These are phyloP conservation scores for Macrotrachela quadricornifera DNA, from an alignment of 1,140 invertebrate genomes.

Conservation along the genomic window DNA sequence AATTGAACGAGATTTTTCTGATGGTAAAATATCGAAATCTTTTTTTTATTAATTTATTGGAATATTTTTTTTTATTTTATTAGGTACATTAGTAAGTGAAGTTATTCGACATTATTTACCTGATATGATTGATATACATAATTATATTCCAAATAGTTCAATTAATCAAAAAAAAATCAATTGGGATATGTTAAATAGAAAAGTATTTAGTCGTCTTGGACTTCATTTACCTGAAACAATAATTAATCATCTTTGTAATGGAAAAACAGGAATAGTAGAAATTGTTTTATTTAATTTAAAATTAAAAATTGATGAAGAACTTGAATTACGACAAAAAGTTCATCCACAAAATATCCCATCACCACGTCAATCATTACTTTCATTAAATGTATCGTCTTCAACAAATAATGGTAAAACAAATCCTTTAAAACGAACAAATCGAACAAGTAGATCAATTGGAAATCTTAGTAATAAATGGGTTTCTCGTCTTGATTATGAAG, in stretches of 20 bases:
- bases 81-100: constrained; percentile 21
- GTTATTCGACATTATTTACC: constrained; percentile 25
- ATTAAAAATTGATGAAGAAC: constrained; percentile 20
- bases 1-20: constrained; percentile 28
- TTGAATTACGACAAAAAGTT: neutral
- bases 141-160: constrained; percentile 17
- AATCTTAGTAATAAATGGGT: neutral
- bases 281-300: constrained; percentile 17
- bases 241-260: constrained; percentile 2
- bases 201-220: constrained; percentile 2
- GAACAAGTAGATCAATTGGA: too few species aligned
- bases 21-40: too few species aligned
- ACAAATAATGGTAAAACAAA: too few species aligned
- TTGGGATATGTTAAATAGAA: constrained; percentile 23
- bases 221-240: constrained; percentile 6
- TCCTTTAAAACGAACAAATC: too few species aligned
- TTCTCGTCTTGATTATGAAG: constrained; percentile 15
- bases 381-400: too few species aligned
- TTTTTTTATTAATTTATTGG: too few species aligned
- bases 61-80: too few species aligned
- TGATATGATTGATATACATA: constrained; percentile 23
- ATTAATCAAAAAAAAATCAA: constrained; percentile 23
- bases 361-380: too few species aligned
- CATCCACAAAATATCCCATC: too few species aligned
- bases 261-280: constrained; percentile 3